Percentiles rank a stretch among this genome's conserved stretches.
Conservation (phyloP, 2,113 vertebrate species). For the Shinisaurus crocodilurus region DNA sequence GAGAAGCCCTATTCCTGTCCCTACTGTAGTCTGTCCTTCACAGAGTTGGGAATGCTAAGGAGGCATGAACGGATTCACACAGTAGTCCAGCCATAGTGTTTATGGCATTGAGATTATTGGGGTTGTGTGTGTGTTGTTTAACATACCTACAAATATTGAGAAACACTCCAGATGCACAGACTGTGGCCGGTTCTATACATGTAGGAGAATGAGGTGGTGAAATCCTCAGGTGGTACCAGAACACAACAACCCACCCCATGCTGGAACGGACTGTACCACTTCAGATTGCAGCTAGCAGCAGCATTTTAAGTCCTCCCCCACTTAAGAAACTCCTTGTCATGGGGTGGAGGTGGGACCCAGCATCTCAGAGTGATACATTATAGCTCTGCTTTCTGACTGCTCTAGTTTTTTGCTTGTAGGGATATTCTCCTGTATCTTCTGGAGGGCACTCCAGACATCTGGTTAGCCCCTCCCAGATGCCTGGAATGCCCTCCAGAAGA, state of each 20-base stretch:
- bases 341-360: no score
- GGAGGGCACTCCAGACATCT: no score
- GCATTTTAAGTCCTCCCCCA: not conserved
- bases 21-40: constrained; percentile 56
- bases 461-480: no score
- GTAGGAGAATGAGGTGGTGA: not conserved
- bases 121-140: not conserved
- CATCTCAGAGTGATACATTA: not conserved
- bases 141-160: not conserved
- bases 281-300: not conserved
- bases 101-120: not conserved
- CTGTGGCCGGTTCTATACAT: not conserved
- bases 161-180: not conserved
- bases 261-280: no score
- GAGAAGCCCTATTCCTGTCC: constrained; percentile 62
- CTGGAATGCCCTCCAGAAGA: no score
- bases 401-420: not conserved
- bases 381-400: not conserved
- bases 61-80: constrained; percentile 56
- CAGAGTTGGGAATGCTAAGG: constrained; percentile 32
- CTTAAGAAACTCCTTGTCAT: not conserved
- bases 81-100: constrained; percentile 34
- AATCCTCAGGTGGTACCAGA: not conserved
- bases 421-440: not conserved
- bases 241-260: no score